Conservation (phyloP, 2,113 vertebrate genomes). For the Sinocyclocheilus anshuiensis region DNA sequence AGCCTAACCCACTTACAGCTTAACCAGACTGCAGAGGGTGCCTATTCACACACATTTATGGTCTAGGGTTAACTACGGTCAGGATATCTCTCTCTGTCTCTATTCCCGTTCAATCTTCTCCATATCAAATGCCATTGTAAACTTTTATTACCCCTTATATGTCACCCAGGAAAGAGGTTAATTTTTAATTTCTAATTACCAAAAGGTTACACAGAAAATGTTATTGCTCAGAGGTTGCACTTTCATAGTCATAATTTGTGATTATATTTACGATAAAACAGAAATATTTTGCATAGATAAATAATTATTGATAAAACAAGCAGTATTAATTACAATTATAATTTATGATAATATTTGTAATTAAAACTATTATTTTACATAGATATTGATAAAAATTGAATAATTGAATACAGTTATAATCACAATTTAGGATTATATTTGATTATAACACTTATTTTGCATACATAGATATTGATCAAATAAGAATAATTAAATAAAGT, state of each 20-base stretch:
- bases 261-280: not conserved
- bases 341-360: no score
- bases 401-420: no score
- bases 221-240: not conserved
- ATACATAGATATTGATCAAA: not conserved
- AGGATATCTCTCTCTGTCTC: not conserved
- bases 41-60: not conserved
- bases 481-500: not conserved
- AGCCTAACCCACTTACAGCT: constrained; percentile 23
- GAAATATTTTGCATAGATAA: no score
- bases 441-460: no score
- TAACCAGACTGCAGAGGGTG: constrained; percentile 16
- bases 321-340: no score
- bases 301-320: no score
- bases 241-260: not conserved
- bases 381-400: no score
- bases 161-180: not conserved
- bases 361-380: no score
- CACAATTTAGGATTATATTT: no score
- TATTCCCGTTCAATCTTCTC: not conserved
- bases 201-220: constrained; percentile 10
- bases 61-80: not conserved
- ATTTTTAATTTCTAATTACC: not conserved
- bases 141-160: constrained; percentile 3
- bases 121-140: not conserved